Evolutionary conservation across 2,888 invertebrate species (phyloP).

Genomic region (Cephonodes hylas): DNA sequence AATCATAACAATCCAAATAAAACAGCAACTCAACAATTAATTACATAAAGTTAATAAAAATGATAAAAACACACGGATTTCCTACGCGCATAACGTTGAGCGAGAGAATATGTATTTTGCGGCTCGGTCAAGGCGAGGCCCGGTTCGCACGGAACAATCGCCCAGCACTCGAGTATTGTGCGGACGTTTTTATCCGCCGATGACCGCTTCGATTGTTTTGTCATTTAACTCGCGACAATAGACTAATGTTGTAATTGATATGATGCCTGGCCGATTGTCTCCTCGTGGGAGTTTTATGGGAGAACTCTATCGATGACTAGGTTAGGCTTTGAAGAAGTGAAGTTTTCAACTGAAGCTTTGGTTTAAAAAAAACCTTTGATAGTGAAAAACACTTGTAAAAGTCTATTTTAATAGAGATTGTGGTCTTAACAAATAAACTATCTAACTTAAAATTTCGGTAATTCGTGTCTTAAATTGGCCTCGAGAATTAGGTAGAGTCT

Average conservation of each 20-base stretch:
- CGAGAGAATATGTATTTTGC: conserved; percentile 21
- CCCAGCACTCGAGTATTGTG: conserved; percentile 19
- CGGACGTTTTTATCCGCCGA: conserved; percentile 14
- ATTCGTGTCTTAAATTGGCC: too few relatives aligned
- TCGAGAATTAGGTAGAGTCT: too few relatives aligned
- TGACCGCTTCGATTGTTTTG: conserved; percentile 17
- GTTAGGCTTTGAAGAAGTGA: too few relatives aligned
- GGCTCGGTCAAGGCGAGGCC: conserved; percentile 30
- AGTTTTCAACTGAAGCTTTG: too few relatives aligned
- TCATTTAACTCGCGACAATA: conserved; percentile 14
- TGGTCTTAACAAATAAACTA: too few relatives aligned
- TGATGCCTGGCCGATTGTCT: neutral
- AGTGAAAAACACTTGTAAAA: too few relatives aligned
- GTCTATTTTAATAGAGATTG: too few relatives aligned
- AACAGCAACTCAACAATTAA: neutral
- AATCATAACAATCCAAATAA: neutral
- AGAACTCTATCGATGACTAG: too few relatives aligned
- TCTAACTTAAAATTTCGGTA: too few relatives aligned
- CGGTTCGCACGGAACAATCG: conserved; percentile 28
- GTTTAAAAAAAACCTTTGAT: too few relatives aligned
- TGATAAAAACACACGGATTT: conserved; percentile 9
- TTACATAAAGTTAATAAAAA: neutral
- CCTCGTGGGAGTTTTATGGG: neutral
- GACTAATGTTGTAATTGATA: conserved; percentile 12
- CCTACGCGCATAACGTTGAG: conserved; percentile 17